Evolutionary conservation across 2,888 invertebrate genomes (phyloP).

Genomic region (Stenoptilia bipunctidactyla): DNA sequence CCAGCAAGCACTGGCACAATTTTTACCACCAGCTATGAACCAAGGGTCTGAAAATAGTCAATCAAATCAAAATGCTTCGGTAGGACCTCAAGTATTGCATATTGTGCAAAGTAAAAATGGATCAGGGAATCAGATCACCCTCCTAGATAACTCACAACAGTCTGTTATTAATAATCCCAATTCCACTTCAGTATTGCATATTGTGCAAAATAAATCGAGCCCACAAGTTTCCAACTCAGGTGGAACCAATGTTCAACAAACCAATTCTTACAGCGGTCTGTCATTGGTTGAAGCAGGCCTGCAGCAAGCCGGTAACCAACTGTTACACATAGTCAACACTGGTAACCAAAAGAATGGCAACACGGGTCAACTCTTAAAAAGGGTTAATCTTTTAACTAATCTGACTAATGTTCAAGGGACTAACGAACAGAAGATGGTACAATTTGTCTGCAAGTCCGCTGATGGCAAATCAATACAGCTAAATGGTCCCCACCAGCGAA

Average conservation of each 20-base stretch:
- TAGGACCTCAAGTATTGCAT: slow-evolving; percentile 51
- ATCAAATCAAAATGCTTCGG: slow-evolving; percentile 25
- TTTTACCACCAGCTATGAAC: slow-evolving; percentile 54
- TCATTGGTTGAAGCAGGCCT: slow-evolving; percentile 54
- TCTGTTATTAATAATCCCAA: slow-evolving; percentile 48
- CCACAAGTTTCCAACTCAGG: slow-evolving; percentile 11
- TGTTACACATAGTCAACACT: slow-evolving; percentile 61
- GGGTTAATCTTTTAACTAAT: slow-evolving; percentile 62
- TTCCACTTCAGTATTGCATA: slow-evolving; percentile 53
- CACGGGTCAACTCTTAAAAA: slow-evolving; percentile 50
- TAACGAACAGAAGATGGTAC: slow-evolving; percentile 69
- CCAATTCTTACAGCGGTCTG: slow-evolving; percentile 45
- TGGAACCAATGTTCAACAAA: slow-evolving; percentile 20
- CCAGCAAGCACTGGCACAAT: slow-evolving; percentile 62
- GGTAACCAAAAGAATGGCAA: slow-evolving; percentile 46
- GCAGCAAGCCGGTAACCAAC: slow-evolving; percentile 58
- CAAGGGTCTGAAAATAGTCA: slow-evolving; percentile 40
- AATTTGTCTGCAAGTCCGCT: slow-evolving; percentile 75
- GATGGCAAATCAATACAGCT: slow-evolving; percentile 72
- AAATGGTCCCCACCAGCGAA: slow-evolving; percentile 64
- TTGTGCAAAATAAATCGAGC: slow-evolving; percentile 57
- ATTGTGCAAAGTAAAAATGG: slow-evolving; percentile 59
- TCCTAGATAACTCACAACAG: slow-evolving; percentile 49
- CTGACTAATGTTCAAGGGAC: slow-evolving; percentile 55
- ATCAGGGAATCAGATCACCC: slow-evolving; percentile 45